A percentile compares a stretch with the other conserved stretches of the same genome.
Conservation (phyloP, 2,797 vertebrate genomes). For the Megaceryle alcyon region DNA sequence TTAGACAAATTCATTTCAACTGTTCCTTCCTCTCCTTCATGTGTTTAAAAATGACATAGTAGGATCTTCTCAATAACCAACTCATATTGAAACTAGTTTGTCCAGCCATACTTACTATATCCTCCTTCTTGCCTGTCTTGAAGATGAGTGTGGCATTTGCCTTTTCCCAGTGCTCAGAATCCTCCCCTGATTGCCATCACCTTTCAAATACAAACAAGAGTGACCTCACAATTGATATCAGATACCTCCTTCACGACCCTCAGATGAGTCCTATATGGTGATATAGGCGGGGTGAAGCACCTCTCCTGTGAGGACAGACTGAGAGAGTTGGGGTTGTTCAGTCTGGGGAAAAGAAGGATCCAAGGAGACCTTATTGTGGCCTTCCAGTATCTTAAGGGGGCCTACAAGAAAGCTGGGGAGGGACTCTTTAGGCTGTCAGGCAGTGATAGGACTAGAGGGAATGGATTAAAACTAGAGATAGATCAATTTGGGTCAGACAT, state of each 20-base stretch:
- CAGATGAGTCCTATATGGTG: not conserved
- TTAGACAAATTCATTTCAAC: not conserved
- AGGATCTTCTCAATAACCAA: not conserved
- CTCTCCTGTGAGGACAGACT: no score
- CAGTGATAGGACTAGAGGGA: no score
- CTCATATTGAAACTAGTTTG: not conserved
- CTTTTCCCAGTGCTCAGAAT: not conserved
- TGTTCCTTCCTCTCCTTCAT: not conserved
- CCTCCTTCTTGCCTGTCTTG: not conserved
- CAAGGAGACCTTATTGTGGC: no score
- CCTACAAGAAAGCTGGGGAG: no score
- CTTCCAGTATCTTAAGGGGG: no score
- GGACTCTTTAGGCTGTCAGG: no score
- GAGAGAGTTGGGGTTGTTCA: no score
- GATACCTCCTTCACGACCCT: not conserved
- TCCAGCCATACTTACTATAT: not conserved
- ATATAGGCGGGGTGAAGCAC: no score
- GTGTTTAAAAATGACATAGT: not conserved
- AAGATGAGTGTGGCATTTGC: not conserved
- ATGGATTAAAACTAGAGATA: no score
- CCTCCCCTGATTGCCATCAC: not conserved
- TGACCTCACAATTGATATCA: not conserved
- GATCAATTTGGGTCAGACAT: no score
- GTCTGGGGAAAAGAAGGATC: no score
- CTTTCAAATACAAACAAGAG: not conserved